phyloP scores from a whole-genome alignment of 1,140 invertebrate species.

The Rhyacophila brunnea region DNA sequence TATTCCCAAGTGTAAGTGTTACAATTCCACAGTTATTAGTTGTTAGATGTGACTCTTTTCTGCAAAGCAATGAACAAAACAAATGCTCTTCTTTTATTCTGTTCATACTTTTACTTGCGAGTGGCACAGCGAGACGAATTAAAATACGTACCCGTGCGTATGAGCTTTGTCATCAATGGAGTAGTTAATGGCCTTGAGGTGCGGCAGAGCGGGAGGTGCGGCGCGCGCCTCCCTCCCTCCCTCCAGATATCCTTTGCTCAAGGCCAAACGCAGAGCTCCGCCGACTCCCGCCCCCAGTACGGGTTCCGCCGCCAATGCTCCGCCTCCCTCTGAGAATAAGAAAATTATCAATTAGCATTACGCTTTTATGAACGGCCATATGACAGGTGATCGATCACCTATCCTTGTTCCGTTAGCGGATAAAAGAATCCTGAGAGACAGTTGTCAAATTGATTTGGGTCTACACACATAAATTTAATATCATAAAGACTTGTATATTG shows the following conservation, averaged over 20 bases:
- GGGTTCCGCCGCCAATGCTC: conserved; percentile 85
- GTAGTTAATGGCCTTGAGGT: conserved; percentile 87
- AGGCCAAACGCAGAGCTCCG: conserved; percentile 87
- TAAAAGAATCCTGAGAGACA: too few relatives aligned
- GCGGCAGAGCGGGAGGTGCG: conserved; percentile 54
- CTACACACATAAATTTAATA: too few relatives aligned
- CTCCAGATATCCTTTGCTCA: conserved; percentile 94
- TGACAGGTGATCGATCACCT: neutral
- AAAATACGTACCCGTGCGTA: conserved; percentile 70
- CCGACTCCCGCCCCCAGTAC: conserved; percentile 89
- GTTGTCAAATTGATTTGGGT: too few relatives aligned
- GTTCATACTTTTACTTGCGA: too few relatives aligned
- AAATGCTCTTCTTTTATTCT: too few relatives aligned
- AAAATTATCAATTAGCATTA: neutral
- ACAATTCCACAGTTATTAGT: too few relatives aligned
- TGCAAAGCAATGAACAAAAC: too few relatives aligned
- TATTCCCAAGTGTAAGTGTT: too few relatives aligned
- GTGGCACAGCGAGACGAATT: too few relatives aligned
- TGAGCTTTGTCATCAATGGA: conserved; percentile 96
- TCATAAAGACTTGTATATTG: too few relatives aligned
- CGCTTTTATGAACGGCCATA: neutral
- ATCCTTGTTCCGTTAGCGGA: too few relatives aligned
- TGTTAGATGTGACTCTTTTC: too few relatives aligned
- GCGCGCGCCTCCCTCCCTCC: conserved; percentile 69
- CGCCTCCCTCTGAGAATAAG: conserved; percentile 24